phyloP scores from a whole-genome alignment of 1,140 invertebrate genomes.

The Maniola jurtina region DNA sequence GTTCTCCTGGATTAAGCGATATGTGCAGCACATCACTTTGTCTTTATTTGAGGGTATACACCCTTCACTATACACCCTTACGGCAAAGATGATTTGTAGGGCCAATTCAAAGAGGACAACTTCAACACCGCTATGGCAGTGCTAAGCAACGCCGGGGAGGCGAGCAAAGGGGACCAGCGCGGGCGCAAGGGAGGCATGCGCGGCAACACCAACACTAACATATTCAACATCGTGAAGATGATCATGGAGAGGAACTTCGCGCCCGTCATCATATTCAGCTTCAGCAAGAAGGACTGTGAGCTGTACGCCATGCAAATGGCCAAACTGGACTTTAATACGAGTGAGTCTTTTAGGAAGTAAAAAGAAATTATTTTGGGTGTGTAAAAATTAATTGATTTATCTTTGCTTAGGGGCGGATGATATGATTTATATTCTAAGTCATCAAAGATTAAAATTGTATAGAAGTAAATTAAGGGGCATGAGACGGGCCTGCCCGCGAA shows the following conservation, averaged over 20 bases:
- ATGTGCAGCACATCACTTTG: too few relatives aligned
- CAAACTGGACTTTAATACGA: conserved; percentile 97
- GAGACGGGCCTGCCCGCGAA: too few relatives aligned
- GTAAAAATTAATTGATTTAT: too few relatives aligned
- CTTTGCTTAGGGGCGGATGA: too few relatives aligned
- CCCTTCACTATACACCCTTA: too few relatives aligned
- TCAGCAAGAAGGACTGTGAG: conserved; percentile 99
- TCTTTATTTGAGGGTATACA: too few relatives aligned
- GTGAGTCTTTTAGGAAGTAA: conserved; percentile 71
- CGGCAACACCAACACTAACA: conserved; percentile 88
- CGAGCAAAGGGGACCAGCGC: conserved; percentile 86
- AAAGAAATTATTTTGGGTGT: too few relatives aligned
- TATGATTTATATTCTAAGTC: too few relatives aligned
- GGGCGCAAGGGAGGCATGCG: conserved; percentile 85
- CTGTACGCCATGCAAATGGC: conserved; percentile 97
- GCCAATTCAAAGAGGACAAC: conserved; percentile 97
- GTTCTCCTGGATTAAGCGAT: too few relatives aligned
- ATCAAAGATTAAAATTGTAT: too few relatives aligned
- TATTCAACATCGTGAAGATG: conserved; percentile 99
- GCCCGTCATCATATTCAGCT: conserved; percentile 99
- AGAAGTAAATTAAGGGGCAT: too few relatives aligned
- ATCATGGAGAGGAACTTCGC: conserved; percentile 99
- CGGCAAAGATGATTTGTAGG: conserved; percentile 62
- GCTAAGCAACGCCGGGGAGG: conserved; percentile 86
- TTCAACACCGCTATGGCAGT: conserved; percentile 97